phyloP scores from a whole-genome alignment of 2,888 invertebrate genomes.

The Yponomeuta plumbellus region DNA sequence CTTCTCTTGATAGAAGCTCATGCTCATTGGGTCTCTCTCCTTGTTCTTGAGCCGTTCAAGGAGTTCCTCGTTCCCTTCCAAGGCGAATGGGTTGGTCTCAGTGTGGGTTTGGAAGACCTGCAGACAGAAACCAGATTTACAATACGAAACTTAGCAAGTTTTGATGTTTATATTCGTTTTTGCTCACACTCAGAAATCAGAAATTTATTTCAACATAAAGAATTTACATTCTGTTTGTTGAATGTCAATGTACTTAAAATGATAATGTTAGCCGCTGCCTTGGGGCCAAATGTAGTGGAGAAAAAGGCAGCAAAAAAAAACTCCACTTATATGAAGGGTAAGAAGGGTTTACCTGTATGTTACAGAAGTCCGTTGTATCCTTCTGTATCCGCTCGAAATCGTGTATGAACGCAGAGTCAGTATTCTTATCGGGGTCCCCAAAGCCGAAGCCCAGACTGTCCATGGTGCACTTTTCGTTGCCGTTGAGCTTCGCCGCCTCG shows the following conservation, averaged over 20 bases:
- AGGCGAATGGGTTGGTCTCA: constrained; percentile 66
- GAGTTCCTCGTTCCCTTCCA: constrained; percentile 63
- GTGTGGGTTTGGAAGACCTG: constrained; percentile 67
- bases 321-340: background rate
- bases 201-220: too few relatives aligned
- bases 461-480: constrained; percentile 60
- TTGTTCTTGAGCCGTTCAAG: constrained; percentile 73
- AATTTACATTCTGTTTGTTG: too few relatives aligned
- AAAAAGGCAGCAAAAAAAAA: too few relatives aligned
- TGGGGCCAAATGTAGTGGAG: too few relatives aligned
- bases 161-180: background rate
- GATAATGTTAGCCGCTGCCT: too few relatives aligned
- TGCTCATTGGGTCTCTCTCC: constrained; percentile 79
- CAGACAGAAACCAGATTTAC: background rate
- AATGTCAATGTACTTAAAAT: too few relatives aligned
- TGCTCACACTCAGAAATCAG: too few relatives aligned
- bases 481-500: constrained; percentile 55
- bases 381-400: constrained; percentile 80
- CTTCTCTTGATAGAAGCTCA: constrained; percentile 80
- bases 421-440: constrained; percentile 54
- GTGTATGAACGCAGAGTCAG: constrained; percentile 63
- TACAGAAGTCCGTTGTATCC: constrained; percentile 73
- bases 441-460: constrained; percentile 68
- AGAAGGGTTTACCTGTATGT: constrained; percentile 51
- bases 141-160: background rate